phyloP scores from a whole-genome alignment of 2,888 invertebrate species.

The Penaeus monodon region DNA sequence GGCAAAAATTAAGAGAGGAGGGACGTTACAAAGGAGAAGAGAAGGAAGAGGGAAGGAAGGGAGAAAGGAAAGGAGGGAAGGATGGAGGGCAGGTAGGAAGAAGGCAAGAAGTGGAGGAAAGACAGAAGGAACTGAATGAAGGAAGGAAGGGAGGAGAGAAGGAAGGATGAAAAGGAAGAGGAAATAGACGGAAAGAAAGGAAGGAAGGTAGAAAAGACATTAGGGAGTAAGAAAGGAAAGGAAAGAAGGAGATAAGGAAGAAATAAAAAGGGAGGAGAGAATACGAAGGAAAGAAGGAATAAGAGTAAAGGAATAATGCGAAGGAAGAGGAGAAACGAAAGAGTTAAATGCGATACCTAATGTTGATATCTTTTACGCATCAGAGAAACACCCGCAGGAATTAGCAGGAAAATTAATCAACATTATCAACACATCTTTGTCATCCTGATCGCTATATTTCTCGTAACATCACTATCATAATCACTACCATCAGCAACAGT shows the following conservation, averaged over 20 bases:
- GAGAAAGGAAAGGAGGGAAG: neutral
- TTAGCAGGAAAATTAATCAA: too few species aligned
- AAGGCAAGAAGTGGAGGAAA: neutral
- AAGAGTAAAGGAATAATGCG: too few species aligned
- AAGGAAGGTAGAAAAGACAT: neutral
- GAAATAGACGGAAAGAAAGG: neutral
- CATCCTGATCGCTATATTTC: too few species aligned
- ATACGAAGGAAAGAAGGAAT: neutral
- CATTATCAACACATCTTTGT: too few species aligned
- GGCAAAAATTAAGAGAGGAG: neutral
- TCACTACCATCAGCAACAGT: too few species aligned
- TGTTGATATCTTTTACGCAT: too few species aligned
- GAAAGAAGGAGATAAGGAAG: neutral
- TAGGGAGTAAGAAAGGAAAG: neutral
- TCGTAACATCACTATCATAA: too few species aligned
- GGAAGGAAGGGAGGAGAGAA: neutral
- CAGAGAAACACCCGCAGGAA: neutral
- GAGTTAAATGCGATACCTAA: too few species aligned
- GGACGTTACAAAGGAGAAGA: neutral
- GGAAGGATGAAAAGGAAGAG: neutral
- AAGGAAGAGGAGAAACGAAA: neutral
- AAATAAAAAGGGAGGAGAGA: neutral
- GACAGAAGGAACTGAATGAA: neutral
- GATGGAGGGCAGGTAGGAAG: neutral
- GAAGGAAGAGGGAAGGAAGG: neutral